phyloP scores from a whole-genome alignment of 2,113 vertebrate genomes.

The Laticauda colubrina region DNA sequence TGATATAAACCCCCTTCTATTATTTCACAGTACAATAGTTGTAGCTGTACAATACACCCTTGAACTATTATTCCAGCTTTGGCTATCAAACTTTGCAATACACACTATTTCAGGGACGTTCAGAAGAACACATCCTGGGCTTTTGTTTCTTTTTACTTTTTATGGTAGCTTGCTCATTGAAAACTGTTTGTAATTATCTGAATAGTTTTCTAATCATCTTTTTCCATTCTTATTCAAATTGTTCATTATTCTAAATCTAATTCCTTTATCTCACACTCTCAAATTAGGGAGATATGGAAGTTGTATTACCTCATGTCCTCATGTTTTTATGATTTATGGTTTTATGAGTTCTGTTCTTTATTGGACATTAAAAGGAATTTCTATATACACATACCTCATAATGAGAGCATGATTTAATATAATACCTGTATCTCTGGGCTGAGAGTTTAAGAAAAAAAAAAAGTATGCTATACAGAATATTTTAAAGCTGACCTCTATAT shows the following conservation, averaged over 20 bases:
- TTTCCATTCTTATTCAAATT: not conserved
- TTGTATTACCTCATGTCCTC: not conserved
- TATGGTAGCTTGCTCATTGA: not conserved
- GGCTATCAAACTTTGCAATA: too few species aligned
- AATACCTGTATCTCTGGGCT: not conserved
- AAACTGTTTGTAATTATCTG: not conserved
- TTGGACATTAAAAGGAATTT: not conserved
- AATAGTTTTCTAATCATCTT: not conserved
- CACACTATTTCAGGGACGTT: not conserved
- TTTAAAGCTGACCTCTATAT: not conserved
- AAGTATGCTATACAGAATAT: not conserved
- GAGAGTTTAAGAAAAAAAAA: not conserved
- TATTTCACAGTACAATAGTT: constrained; percentile 29
- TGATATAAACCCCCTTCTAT: constrained; percentile 27
- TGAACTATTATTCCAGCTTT: constrained; percentile 30
- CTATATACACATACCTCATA: not conserved
- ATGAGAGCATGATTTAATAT: not conserved
- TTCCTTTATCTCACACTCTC: not conserved
- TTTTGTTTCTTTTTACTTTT: not conserved
- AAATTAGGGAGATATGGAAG: not conserved
- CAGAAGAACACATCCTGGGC: not conserved
- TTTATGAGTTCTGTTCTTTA: not conserved
- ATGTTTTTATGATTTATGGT: not conserved
- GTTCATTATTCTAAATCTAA: not conserved
- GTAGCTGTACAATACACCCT: constrained; percentile 33